Conservation (phyloP, 2,888 invertebrate genomes). For the Coelinius sp. region DNA sequence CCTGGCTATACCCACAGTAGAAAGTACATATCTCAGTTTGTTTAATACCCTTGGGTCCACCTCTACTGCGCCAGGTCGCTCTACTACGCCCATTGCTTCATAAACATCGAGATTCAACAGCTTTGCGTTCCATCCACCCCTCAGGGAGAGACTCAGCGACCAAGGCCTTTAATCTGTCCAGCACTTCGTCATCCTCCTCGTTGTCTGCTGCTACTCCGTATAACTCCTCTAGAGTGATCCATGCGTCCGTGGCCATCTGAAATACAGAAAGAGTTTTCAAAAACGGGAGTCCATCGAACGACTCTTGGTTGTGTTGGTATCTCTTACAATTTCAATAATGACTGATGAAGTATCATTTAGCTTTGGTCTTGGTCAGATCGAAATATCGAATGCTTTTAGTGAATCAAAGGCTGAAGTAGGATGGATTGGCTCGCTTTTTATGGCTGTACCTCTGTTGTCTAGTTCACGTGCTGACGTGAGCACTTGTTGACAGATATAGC, state of each 20-base stretch:
- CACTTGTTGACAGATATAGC: conserved; percentile 89
- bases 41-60: conserved; percentile 49
- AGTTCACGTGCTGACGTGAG: conserved; percentile 89
- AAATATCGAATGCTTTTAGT: conserved; percentile 85
- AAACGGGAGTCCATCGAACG: not conserved
- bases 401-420: conserved; percentile 89
- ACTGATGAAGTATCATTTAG: conserved; percentile 95
- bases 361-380: conserved; percentile 90
- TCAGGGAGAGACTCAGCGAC: not conserved
- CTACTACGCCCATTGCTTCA: conserved; percentile 40
- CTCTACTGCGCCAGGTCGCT: too few species aligned
- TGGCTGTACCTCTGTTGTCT: conserved; percentile 88
- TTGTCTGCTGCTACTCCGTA: not conserved
- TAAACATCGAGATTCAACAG: conserved; percentile 30
- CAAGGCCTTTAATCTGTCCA: not conserved
- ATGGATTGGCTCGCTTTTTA: conserved; percentile 91
- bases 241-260: not conserved
- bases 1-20: conserved; percentile 48
- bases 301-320: conserved; percentile 89
- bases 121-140: conserved; percentile 45
- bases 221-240: not conserved
- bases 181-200: not conserved
- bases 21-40: conserved; percentile 52
- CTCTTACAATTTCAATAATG: conserved; percentile 88
- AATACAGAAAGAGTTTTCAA: not conserved